Percentiles rank a stretch among this genome's conserved stretches.
phyloP scores from a whole-genome alignment of 1,140 invertebrate genomes.

The Anastrepha obliqua region DNA sequence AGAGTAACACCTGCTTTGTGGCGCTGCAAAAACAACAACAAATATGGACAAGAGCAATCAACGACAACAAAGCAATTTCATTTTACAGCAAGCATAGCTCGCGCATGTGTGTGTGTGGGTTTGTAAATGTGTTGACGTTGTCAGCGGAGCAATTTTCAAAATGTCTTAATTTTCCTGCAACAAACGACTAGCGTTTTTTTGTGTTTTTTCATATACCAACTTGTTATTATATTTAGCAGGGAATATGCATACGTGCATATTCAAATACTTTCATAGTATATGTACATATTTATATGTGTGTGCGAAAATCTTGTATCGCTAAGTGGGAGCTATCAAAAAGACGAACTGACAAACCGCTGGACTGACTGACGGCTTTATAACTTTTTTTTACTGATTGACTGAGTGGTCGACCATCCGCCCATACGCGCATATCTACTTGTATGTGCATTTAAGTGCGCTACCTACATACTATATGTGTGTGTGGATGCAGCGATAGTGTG shows the following conservation, averaged over 20 bases:
- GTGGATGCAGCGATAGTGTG: not conserved
- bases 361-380: not conserved
- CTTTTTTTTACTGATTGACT: conserved; percentile 21
- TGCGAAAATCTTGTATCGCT: not conserved
- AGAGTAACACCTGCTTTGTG: conserved; percentile 21
- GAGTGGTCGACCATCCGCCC: not conserved
- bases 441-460: not conserved
- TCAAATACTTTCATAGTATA: not conserved
- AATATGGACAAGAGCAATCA: not conserved
- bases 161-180: conserved; percentile 44
- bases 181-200: not conserved
- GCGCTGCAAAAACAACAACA: not conserved
- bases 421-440: not conserved
- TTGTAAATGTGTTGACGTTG: not conserved
- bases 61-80: conserved; percentile 23
- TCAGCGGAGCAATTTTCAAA: conserved; percentile 42
- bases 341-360: not conserved
- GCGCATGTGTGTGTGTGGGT: not conserved
- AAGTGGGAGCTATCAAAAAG: conserved; percentile 28
- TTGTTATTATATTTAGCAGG: not conserved
- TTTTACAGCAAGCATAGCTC: not conserved
- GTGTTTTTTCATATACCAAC: conserved; percentile 7
- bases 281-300: not conserved
- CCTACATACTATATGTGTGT: not conserved
- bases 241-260: not conserved